These are phyloP conservation scores for Spinus olivaceus DNA, from an alignment of 2,797 vertebrate species.

Conservation along the genomic window DNA sequence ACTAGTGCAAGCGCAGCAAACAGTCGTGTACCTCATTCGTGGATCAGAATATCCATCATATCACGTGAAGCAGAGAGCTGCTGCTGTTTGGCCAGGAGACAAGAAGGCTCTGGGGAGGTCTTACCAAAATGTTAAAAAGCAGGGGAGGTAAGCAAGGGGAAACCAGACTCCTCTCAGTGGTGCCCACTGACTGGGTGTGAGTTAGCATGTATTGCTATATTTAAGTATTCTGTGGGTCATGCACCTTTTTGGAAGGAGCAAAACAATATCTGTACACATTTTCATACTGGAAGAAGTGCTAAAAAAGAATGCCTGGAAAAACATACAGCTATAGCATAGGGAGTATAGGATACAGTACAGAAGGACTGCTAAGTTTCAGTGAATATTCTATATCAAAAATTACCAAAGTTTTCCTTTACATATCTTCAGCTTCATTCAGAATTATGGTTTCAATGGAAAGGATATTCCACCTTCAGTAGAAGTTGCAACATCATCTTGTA, in stretches of 20 bases:
- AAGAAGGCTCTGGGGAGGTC: not conserved
- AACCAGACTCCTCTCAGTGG: not conserved
- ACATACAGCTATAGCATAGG: not conserved
- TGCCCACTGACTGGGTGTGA: not conserved
- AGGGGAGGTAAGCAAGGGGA: not conserved
- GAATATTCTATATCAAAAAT: not conserved
- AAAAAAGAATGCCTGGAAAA: not conserved
- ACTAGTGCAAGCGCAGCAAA: not conserved
- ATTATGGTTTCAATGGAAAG: not conserved
- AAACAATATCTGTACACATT: not conserved
- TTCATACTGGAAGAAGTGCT: not conserved
- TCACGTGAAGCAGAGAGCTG: not conserved
- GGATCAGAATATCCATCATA: not conserved
- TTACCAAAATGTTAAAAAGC: not conserved
- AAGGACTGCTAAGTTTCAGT: not conserved
- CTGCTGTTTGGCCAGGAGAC: not conserved
- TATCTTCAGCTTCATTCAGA: not conserved
- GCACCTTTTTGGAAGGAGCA: not conserved
- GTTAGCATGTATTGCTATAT: not conserved
- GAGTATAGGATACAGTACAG: no score
- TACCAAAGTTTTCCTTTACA: not conserved
- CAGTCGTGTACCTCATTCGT: fast-evolving
- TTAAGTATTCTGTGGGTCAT: not conserved
- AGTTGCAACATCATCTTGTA: not conserved
- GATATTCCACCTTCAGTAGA: not conserved